These are phyloP conservation scores for Apoda limacodes DNA, from an alignment of 2,888 invertebrate species.

Conservation along the genomic window DNA sequence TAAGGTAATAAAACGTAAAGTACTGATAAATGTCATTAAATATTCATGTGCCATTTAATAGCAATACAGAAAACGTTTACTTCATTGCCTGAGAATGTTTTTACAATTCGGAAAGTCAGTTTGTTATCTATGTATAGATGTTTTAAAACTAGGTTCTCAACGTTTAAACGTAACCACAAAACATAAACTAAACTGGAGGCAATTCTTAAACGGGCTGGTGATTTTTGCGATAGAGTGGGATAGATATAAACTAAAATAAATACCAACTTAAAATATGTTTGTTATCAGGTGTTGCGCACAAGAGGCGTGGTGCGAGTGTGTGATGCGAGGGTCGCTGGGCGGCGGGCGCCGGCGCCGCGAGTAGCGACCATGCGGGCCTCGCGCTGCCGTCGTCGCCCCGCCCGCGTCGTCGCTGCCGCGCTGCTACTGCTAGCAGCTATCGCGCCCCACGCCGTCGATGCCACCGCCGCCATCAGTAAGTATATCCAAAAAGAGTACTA, in stretches of 20 bases:
- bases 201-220: constrained; percentile 19
- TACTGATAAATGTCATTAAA: too few relatives aligned
- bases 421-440: too few relatives aligned
- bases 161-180: too few relatives aligned
- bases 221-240: constrained; percentile 13
- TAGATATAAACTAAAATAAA: constrained; percentile 4
- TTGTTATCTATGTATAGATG: too few relatives aligned
- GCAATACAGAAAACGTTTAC: too few relatives aligned
- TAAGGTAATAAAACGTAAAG: too few relatives aligned
- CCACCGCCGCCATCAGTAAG: constrained; percentile 47
- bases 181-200: constrained; percentile 33
- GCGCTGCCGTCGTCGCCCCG: constrained; percentile 40
- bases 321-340: constrained; percentile 57
- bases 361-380: constrained; percentile 60
- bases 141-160: too few relatives aligned
- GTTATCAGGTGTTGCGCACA: constrained; percentile 46
- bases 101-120: too few relatives aligned
- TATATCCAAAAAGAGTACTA: too few relatives aligned
- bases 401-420: constrained; percentile 36
- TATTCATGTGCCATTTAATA: too few relatives aligned
- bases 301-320: constrained; percentile 57
- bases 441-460: constrained; percentile 31
- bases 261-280: constrained; percentile 17
- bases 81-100: too few relatives aligned
- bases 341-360: constrained; percentile 60